Base-by-base conservation (phyloP, 92 coral and sea anemone genomes). In the Pocillopora grandis region DNA sequence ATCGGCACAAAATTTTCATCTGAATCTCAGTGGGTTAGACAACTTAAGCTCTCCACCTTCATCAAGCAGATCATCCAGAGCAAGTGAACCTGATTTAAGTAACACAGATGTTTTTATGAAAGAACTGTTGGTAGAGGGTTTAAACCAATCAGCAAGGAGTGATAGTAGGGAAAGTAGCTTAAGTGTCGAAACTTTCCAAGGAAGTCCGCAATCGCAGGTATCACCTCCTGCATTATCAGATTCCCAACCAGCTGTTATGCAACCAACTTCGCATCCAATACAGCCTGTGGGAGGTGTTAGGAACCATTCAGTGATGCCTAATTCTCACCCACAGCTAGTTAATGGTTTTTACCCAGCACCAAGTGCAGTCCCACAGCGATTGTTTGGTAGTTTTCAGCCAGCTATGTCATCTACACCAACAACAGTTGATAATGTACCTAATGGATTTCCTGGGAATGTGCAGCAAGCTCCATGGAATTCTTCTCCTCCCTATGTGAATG, bases 361-460 rank as follows among this genome's bases (percentile, higher is more conserved):
- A 48, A 23, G 61, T 12, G 71, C 77, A 11, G 14, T 68, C 15
- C 90, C 90, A 9, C 84, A 21, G 79, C 83, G 94, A 68, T 18
- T 66, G n/a, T 71, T 66, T 69, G 87, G 88, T 17, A 77, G 90
- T 10, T 94, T 94, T 79, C 85, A 84, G 72, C 98, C 98, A 27
- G 89, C 95, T 10, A 79, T 91, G 90, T 89, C 98, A 2, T 94
- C 98, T 36, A 94, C 98, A 18, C 98, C 97, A 61, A 58, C 88
- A 18, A 72, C 87, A 56, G 87, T 63, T 36, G 75, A 74, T 73
- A 86, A 81, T 10, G 76, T 61, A 48, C 63, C 79, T 14, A 75
- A 74, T 11, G 73, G 86, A 60, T 71, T 59, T 71, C 70, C 74
- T 13, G 42, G 70, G 71, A 83, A 62, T 75, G 42, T 65, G 27